Base-by-base conservation (phyloP, 2,113 vertebrate genomes). In the Struthio camelus region DNA sequence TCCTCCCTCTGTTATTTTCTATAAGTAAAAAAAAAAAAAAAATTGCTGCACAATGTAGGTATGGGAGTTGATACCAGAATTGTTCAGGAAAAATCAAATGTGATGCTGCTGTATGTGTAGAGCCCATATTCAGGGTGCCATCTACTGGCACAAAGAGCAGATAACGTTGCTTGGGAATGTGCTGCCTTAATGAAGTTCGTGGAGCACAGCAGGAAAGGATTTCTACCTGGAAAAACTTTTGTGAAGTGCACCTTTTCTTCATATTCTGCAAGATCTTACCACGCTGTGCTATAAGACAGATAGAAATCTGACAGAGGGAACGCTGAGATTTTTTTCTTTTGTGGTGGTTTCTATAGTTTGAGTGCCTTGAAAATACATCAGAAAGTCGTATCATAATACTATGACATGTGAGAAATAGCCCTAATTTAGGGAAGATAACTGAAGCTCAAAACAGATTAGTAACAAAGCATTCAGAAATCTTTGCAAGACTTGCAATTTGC, bases 111-210 rank as follows among this genome's bases (percentile, higher is more conserved):
- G 38, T 1, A 0, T 78, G 84, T 30, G 61, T 81, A 44, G 94
- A 94, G 95, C 94, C 95, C 89, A 97, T 94, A 96, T 96, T 95
- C 83, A 96, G 91, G 95, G 71, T 95, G 97, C 94, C 94, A 97
- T 95, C 95, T 97, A 93, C 96, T 95, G 96, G 95, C 87, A 80
- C 1, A 4, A 4, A 34, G 67, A 64, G 81, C 79, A 2, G 34
- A 28, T 66, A 40, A 50, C 12, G 4, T n/a, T 50, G 32, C 65
- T n/a, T 44, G 67, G 76, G 91, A 30, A 73, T 40, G 36, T 40
- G 36, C 50, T 54, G 58, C 8, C 56, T 66, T 61, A 11, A 5
- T 4, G 62, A 34, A 91, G 54, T 44, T 51, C n/a, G 80, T 44
- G 30, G 40, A 42, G 30, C 14, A 20, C 27, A 73, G 38, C 46